A percentile compares a stretch with the other conserved stretches of the same genome.
phyloP scores from a whole-genome alignment of 2,113 vertebrate species.

The Echinops telfairi region DNA sequence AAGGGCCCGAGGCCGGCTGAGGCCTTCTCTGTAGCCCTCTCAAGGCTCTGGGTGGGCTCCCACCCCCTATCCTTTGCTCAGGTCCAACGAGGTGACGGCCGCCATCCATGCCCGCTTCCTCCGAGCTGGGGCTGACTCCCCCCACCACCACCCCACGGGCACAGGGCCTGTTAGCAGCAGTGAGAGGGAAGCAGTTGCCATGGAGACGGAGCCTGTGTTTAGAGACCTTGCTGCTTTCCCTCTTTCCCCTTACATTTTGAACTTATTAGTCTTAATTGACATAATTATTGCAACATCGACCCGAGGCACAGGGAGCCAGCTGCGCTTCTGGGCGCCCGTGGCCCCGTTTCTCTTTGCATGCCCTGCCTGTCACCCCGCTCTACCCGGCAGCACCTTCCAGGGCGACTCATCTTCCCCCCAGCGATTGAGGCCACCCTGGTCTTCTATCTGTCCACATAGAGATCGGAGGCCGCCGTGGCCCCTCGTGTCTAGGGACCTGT shows the following conservation, averaged over 20 bases:
- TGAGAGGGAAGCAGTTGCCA: conserved; percentile 72
- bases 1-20: not conserved
- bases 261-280: conserved; percentile 83
- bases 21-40: rapidly evolving
- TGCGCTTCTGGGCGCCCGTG: not conserved
- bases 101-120: not conserved
- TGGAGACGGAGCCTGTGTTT: conserved; percentile 76
- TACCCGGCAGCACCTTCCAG: not conserved
- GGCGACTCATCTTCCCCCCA: not conserved
- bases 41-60: rapidly evolving
- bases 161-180: conserved; percentile 44
- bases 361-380: not conserved
- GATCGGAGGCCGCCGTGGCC: no score
- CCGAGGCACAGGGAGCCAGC: not conserved
- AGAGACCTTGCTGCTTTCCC: conserved; percentile 37
- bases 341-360: conserved; percentile 5
- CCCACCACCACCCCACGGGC: not conserved
- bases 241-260: conserved; percentile 59
- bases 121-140: not conserved
- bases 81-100: not conserved
- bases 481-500: not conserved
- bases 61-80: rapidly evolving
- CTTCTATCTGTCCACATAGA: not conserved
- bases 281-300: conserved; percentile 60
- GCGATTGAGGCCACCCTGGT: rapidly evolving